A percentile compares a stretch with the other conserved stretches of the same genome.
phyloP scores from a whole-genome alignment of 2,113 vertebrate species.

The Athene noctua region DNA sequence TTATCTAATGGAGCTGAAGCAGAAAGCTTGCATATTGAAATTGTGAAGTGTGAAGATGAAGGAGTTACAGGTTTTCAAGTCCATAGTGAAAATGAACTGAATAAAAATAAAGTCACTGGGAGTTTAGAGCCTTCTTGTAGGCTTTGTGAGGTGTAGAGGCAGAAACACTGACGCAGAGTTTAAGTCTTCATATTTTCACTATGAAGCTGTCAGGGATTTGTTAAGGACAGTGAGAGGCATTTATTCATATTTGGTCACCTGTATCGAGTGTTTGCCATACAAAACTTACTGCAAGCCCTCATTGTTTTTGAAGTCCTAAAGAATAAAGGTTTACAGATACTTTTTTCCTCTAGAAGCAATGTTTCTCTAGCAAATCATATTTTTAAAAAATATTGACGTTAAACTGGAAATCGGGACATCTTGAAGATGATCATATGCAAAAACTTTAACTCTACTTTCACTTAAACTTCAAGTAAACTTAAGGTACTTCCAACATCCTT shows the following conservation, averaged over 20 bases:
- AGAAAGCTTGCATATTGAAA: slow-evolving; percentile 16
- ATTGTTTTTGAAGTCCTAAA: neutral
- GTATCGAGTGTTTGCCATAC: neutral
- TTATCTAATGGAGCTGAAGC: neutral
- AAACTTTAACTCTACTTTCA: neutral
- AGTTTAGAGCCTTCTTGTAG: neutral
- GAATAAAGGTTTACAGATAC: neutral
- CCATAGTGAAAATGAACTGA: neutral
- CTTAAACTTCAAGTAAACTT: neutral
- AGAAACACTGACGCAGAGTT: neutral
- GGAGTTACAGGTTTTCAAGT: neutral
- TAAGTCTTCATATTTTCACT: neutral
- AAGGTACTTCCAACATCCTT: neutral
- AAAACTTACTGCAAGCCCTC: neutral
- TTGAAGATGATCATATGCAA: neutral
- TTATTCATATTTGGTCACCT: neutral
- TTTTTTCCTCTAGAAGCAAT: neutral
- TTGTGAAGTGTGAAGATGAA: neutral
- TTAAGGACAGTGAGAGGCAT: neutral
- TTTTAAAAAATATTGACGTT: neutral
- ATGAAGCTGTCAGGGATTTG: neutral
- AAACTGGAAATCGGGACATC: neutral
- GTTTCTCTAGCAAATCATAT: neutral
- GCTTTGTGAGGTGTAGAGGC: neutral
- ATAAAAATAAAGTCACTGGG: neutral